Conservation (phyloP, 2,797 vertebrate genomes). For the Toxotes lorentzi region DNA sequence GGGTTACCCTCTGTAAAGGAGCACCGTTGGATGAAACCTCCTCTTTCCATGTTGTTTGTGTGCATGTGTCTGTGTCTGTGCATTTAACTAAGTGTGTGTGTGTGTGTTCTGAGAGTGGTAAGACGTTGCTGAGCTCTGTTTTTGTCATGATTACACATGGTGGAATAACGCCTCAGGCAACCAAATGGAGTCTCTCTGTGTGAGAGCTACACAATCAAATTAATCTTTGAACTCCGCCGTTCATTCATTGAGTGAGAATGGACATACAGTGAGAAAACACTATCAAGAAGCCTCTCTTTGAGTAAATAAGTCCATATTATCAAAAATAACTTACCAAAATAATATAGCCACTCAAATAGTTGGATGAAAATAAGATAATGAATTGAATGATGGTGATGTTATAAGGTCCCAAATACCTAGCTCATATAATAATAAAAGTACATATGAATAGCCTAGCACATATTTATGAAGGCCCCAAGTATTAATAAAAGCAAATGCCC, state of each 20-base stretch:
- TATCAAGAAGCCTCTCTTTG: neutral
- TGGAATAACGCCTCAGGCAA: constrained; percentile 75
- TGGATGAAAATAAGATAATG: constrained; percentile 1
- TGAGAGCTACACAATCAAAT: constrained; percentile 60
- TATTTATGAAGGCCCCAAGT: neutral
- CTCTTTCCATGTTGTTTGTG: constrained; percentile 47
- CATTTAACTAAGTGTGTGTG: too few species aligned
- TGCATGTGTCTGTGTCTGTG: neutral
- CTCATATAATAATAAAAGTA: too few species aligned
- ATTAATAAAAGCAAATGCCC: neutral
- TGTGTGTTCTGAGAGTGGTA: constrained; percentile 47
- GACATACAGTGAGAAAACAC: neutral
- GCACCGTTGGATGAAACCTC: constrained; percentile 47
- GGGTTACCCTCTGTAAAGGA: constrained; percentile 33
- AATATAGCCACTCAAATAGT: neutral
- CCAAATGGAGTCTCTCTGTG: constrained; percentile 76
- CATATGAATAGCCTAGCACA: too few species aligned
- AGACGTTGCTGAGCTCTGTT: constrained; percentile 63
- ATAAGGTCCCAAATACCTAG: neutral
- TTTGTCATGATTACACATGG: constrained; percentile 75
- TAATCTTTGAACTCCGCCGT: constrained; percentile 51
- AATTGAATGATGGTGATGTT: neutral
- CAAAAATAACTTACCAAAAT: neutral
- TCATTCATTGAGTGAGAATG: constrained; percentile 26
- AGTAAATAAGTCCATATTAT: neutral